These are phyloP conservation scores for Trichonephila clavata DNA, from an alignment of 1,140 invertebrate species.

Conservation along the genomic window DNA sequence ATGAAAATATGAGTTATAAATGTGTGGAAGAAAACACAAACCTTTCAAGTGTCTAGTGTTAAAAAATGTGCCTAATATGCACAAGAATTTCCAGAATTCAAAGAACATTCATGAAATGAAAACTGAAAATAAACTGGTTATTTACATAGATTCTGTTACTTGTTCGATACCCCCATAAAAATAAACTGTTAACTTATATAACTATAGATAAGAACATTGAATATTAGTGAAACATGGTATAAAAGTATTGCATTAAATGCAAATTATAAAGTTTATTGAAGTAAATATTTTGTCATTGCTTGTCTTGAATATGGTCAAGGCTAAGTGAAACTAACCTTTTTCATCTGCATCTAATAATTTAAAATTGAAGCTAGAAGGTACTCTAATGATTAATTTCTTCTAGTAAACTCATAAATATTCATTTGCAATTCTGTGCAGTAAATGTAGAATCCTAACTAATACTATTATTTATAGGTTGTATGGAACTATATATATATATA, in stretches of 20 bases:
- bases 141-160: not conserved
- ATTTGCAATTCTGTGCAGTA: slow-evolving; percentile 26
- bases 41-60: not conserved
- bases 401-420: not conserved
- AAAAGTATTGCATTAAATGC: not conserved
- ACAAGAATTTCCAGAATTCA: not conserved
- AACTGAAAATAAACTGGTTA: not conserved
- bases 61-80: not conserved
- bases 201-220: not conserved
- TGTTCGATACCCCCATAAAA: not conserved
- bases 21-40: not conserved
- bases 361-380: slow-evolving; percentile 31
- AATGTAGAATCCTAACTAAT: not conserved
- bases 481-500: too few species aligned
- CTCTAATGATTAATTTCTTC: slow-evolving; percentile 6
- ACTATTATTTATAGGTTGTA: not conserved
- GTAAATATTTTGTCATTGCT: not conserved
- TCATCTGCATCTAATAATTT: slow-evolving; percentile 31
- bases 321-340: slow-evolving; percentile 16
- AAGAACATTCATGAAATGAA: not conserved
- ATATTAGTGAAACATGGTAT: not conserved
- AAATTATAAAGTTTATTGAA: not conserved
- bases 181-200: too few species aligned
- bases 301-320: not conserved
- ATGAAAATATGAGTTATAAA: not conserved